These are phyloP conservation scores for Drosophila lowei DNA, from an alignment of 1,140 invertebrate genomes.

Conservation along the genomic window DNA sequence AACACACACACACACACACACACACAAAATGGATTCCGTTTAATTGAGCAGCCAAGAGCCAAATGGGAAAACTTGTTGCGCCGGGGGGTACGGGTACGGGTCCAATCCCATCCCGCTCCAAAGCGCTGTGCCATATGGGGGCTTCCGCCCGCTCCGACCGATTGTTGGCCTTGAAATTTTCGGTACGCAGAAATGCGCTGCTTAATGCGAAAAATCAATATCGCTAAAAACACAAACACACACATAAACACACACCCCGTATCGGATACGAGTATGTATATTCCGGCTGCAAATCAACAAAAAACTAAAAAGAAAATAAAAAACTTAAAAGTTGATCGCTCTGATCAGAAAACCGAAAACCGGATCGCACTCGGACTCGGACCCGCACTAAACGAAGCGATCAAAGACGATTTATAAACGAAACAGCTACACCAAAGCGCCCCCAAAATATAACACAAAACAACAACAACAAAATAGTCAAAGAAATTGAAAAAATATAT, in stretches of 20 bases:
- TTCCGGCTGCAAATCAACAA: constrained; percentile 41
- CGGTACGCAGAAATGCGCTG: constrained; percentile 77
- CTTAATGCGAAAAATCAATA: constrained; percentile 81
- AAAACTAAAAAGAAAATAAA: constrained; percentile 34
- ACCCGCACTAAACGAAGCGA: constrained; percentile 57
- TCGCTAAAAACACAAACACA: constrained; percentile 55
- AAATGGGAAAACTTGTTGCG: constrained; percentile 61
- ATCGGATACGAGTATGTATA: too few relatives aligned
- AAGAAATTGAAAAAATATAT: background rate
- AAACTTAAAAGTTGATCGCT: background rate
- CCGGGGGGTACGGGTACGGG: background rate
- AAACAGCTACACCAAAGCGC: constrained; percentile 58
- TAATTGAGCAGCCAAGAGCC: constrained; percentile 54
- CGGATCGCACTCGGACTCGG: constrained; percentile 42
- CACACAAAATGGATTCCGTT: constrained; percentile 44
- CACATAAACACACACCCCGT: constrained; percentile 5
- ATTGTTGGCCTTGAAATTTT: constrained; percentile 76
- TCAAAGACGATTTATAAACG: constrained; percentile 40
- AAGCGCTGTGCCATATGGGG: constrained; percentile 3
- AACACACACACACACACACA: too few relatives aligned
- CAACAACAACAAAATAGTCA: background rate
- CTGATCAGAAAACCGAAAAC: constrained; percentile 30
- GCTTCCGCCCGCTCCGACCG: constrained; percentile 24
- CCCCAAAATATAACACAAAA: constrained; percentile 34
- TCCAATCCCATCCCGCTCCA: background rate